A percentile compares a stretch with the other conserved stretches of the same genome.
Evolutionary conservation across 2,113 vertebrate species (phyloP).

Genomic region (Brienomyrus longianalis): DNA sequence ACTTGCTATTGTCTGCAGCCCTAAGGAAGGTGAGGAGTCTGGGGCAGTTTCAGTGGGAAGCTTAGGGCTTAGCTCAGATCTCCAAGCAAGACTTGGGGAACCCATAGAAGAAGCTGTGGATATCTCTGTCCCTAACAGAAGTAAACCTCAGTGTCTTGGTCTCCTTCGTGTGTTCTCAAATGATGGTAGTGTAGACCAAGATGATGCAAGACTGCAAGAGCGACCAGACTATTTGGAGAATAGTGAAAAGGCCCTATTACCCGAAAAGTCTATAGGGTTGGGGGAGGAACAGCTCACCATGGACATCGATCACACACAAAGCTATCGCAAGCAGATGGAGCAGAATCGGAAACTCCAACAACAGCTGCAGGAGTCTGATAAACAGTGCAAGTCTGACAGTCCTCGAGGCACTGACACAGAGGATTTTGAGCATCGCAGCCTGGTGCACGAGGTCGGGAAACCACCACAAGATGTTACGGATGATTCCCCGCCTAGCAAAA

Average conservation of each 20-base stretch:
- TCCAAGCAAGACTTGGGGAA: slow-evolving; percentile 63
- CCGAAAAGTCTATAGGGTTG: slow-evolving; percentile 66
- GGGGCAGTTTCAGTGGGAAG: slow-evolving; percentile 45
- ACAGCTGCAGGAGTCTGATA: slow-evolving; percentile 86
- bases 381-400: slow-evolving; percentile 79
- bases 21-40: slow-evolving; percentile 75
- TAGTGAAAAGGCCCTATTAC: slow-evolving; percentile 52
- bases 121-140: slow-evolving; percentile 52
- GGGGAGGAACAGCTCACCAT: slow-evolving; percentile 77
- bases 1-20: slow-evolving; percentile 59
- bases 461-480: slow-evolving; percentile 94
- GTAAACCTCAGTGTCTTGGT: slow-evolving; percentile 59
- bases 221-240: slow-evolving; percentile 47
- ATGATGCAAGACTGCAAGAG: slow-evolving; percentile 66
- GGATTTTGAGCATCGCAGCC: slow-evolving; percentile 86
- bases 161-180: slow-evolving; percentile 57
- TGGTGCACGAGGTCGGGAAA: slow-evolving; percentile 94
- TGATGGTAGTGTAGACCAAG: slow-evolving; percentile 68
- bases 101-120: slow-evolving; percentile 62
- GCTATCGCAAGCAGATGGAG: slow-evolving; percentile 98
- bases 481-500: slow-evolving; percentile 88
- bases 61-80: slow-evolving; percentile 51
- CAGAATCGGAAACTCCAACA: slow-evolving; percentile 83
- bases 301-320: slow-evolving; percentile 94
- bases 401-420: slow-evolving; percentile 76